These are phyloP conservation scores for Isaurus tuberculatus DNA, from an alignment of 92 coral and sea anemone species.

Conservation along the genomic window DNA sequence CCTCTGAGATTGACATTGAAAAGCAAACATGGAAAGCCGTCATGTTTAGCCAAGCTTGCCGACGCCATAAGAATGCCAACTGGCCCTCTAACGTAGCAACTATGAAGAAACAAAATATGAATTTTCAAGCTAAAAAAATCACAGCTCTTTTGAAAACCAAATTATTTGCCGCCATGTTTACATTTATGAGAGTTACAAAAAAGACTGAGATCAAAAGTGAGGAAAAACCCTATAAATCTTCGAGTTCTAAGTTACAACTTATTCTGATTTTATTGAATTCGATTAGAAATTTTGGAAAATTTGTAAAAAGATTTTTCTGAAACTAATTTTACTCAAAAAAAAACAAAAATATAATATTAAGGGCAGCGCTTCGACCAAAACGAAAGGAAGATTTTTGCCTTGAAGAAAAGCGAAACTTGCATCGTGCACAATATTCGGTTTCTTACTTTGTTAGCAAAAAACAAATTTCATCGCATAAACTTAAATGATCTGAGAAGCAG, in stretches of 20 bases:
- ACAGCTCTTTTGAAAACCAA: background rate
- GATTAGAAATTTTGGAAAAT: no score
- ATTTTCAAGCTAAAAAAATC: background rate
- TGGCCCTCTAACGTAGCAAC: conserved; percentile 11
- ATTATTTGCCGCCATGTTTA: no score
- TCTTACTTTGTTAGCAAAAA: background rate
- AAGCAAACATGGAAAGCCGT: conserved; percentile 3
- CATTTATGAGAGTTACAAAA: no score
- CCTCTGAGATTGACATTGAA: background rate
- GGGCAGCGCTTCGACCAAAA: background rate
- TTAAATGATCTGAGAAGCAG: background rate
- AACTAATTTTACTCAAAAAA: background rate
- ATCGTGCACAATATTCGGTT: background rate
- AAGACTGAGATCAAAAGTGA: no score
- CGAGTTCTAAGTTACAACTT: no score
- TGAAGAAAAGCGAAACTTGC: conserved; percentile 19
- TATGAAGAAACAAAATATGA: background rate
- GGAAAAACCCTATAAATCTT: no score
- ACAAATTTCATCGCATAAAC: background rate
- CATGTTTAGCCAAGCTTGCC: conserved; percentile 23
- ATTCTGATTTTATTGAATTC: no score
- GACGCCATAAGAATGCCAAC: conserved; percentile 11
- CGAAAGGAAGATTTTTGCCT: background rate
- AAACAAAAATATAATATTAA: background rate
- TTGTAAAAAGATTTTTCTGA: background rate